These are phyloP conservation scores for Halesus radiatus DNA, from an alignment of 1,140 invertebrate species.

Conservation along the genomic window DNA sequence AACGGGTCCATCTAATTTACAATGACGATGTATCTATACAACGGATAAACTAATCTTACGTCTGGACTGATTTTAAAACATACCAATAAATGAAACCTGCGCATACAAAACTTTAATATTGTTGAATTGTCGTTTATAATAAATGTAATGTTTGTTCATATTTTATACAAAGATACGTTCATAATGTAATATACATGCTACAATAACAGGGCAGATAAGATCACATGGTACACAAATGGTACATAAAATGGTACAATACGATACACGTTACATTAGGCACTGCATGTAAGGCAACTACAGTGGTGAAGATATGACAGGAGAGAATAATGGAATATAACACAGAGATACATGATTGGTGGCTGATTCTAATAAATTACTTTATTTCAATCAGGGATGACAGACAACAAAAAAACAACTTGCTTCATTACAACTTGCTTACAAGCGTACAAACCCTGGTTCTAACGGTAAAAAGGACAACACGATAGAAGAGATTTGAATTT, in stretches of 20 bases:
- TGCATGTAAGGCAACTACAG: slow-evolving; percentile 72
- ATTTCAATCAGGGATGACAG: too few species aligned
- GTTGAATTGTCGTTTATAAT: slow-evolving; percentile 47
- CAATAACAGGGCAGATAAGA: slow-evolving; percentile 58
- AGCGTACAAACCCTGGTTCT: too few species aligned
- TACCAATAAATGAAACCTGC: too few species aligned
- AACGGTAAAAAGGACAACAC: too few species aligned
- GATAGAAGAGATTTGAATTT: too few species aligned
- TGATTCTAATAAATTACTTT: too few species aligned
- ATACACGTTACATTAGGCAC: slow-evolving; percentile 69
- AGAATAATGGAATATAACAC: slow-evolving; percentile 39
- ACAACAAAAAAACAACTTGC: too few species aligned
- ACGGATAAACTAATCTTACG: neutral
- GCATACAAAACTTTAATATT: slow-evolving; percentile 54
- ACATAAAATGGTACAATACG: slow-evolving; percentile 63
- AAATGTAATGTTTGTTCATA: slow-evolving; percentile 48
- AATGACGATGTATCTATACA: neutral
- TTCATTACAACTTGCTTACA: too few species aligned
- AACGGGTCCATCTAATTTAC: slow-evolving; percentile 3
- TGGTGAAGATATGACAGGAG: slow-evolving; percentile 64
- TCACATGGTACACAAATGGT: slow-evolving; percentile 62
- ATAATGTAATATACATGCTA: slow-evolving; percentile 56
- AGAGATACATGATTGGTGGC: too few species aligned
- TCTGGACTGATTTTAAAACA: slow-evolving; percentile 25
- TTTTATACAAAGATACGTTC: slow-evolving; percentile 55